These are phyloP conservation scores for Forbesichthys agassizii DNA, from an alignment of 2,113 vertebrate species.

Conservation along the genomic window DNA sequence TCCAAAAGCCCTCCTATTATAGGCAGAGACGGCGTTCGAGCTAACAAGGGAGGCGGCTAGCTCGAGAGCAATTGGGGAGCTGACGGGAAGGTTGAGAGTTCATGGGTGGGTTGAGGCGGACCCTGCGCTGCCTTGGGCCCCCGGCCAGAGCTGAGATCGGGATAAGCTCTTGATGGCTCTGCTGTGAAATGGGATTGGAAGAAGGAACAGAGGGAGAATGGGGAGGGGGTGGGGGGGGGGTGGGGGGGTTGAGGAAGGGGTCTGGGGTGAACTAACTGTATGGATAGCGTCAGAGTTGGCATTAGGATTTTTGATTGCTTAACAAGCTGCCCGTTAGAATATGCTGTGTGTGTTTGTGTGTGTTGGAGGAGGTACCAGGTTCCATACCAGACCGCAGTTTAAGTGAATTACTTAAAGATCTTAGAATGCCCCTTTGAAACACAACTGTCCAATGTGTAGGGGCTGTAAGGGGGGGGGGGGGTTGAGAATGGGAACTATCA, in stretches of 20 bases:
- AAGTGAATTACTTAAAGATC: constrained; percentile 35
- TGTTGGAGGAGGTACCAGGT: constrained; percentile 29
- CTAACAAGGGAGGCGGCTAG: constrained; percentile 31
- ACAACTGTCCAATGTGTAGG: not conserved
- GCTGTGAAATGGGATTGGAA: constrained; percentile 70
- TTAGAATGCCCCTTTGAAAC: no score
- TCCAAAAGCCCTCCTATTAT: constrained; percentile 51
- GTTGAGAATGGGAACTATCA: not conserved
- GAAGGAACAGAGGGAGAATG: constrained; percentile 44
- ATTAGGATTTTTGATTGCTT: constrained; percentile 67
- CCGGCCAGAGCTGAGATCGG: constrained; percentile 60
- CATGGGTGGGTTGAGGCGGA: constrained; percentile 60
- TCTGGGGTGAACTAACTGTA: constrained; percentile 28
- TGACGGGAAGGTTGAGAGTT: constrained; percentile 62
- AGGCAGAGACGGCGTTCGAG: constrained; percentile 37
- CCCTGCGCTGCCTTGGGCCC: constrained; percentile 49
- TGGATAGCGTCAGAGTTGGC: constrained; percentile 47
- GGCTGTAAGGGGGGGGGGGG: not conserved
- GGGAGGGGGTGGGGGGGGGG: constrained; percentile 2
- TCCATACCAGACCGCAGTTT: constrained; percentile 13
- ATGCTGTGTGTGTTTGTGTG: constrained; percentile 32
- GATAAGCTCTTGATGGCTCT: constrained; percentile 67
- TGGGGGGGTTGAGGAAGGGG: not conserved
- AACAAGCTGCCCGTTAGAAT: constrained; percentile 58
- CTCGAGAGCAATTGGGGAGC: constrained; percentile 30